A percentile compares a stretch with the other conserved stretches of the same genome.
These are phyloP conservation scores for Euzophera pinguis DNA, from an alignment of 2,888 invertebrate species.

Conservation along the genomic window DNA sequence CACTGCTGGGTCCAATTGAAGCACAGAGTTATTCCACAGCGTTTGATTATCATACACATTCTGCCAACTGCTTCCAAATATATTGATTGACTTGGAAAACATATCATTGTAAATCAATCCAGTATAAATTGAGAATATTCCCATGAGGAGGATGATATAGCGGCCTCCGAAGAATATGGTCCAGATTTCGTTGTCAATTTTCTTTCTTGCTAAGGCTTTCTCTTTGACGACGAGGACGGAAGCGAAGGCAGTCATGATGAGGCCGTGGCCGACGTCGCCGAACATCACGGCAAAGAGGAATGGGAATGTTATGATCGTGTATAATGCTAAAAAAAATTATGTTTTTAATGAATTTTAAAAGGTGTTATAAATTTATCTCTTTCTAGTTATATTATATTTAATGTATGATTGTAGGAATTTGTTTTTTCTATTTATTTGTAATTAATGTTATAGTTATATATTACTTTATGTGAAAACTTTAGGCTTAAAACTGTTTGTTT, in stretches of 20 bases:
- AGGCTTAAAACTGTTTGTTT: too few species aligned
- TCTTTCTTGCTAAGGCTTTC: slow-evolving; percentile 74
- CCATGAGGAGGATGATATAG: slow-evolving; percentile 87
- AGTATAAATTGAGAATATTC: slow-evolving; percentile 86
- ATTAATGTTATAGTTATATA: too few species aligned
- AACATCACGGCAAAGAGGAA: slow-evolving; percentile 90
- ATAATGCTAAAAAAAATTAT: slow-evolving; percentile 75
- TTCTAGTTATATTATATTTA: too few species aligned
- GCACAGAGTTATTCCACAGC: slow-evolving; percentile 37
- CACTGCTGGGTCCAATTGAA: slow-evolving; percentile 67
- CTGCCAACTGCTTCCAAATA: slow-evolving; percentile 84
- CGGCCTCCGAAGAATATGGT: slow-evolving; percentile 86
- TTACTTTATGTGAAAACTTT: too few species aligned
- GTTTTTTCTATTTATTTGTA: too few species aligned
- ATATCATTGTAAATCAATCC: slow-evolving; percentile 87
- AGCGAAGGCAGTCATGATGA: slow-evolving; percentile 83
- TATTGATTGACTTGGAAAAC: slow-evolving; percentile 85
- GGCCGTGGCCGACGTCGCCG: slow-evolving; percentile 86
- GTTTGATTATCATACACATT: slow-evolving; percentile 57
- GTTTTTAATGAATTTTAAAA: not conserved
- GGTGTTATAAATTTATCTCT: not conserved
- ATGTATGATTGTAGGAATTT: too few species aligned
- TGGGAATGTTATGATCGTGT: slow-evolving; percentile 87
- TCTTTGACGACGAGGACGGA: slow-evolving; percentile 83
- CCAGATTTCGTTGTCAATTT: slow-evolving; percentile 83